Conservation (phyloP, 2,888 invertebrate genomes). For the Trimorus sp. region DNA sequence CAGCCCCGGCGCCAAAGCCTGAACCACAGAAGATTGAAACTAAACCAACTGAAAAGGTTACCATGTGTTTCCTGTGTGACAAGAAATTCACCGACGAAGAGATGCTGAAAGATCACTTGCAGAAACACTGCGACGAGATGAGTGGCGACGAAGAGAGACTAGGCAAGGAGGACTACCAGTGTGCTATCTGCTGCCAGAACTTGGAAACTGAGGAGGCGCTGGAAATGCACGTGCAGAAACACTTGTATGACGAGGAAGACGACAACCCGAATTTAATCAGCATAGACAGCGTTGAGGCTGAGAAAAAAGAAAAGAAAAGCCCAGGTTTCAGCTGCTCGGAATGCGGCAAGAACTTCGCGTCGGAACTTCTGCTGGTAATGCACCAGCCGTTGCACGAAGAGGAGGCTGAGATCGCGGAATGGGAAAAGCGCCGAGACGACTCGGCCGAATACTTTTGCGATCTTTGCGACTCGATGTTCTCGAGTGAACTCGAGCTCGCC, state of each 20-base stretch:
- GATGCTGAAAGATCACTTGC: slow-evolving; percentile 78
- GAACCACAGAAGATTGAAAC: too few species aligned
- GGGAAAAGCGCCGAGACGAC: slow-evolving; percentile 74
- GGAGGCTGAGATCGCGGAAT: slow-evolving; percentile 76
- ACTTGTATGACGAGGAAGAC: slow-evolving; percentile 77
- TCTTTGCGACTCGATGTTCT: slow-evolving; percentile 76
- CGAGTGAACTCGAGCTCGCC: slow-evolving; percentile 72
- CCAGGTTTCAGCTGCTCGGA: slow-evolving; percentile 72
- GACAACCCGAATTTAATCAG: slow-evolving; percentile 77
- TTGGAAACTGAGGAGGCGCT: slow-evolving; percentile 76
- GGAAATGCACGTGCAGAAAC: slow-evolving; percentile 76
- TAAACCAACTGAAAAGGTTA: too few species aligned
- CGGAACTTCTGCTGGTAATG: slow-evolving; percentile 76
- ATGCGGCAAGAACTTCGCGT: slow-evolving; percentile 73
- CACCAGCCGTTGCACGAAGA: slow-evolving; percentile 78
- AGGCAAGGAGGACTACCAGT: slow-evolving; percentile 75
- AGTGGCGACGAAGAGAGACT: slow-evolving; percentile 74
- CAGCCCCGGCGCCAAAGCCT: too few species aligned
- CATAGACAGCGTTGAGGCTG: slow-evolving; percentile 67
- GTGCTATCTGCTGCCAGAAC: slow-evolving; percentile 77
- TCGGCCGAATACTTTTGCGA: slow-evolving; percentile 72
- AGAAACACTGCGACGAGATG: slow-evolving; percentile 78
- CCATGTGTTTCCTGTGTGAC: slow-evolving; percentile 77
- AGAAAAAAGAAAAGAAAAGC: slow-evolving; percentile 48
- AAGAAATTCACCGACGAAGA: slow-evolving; percentile 78